These are phyloP conservation scores for Trematomus loennbergii DNA, from an alignment of 2,113 vertebrate genomes.

Conservation along the genomic window DNA sequence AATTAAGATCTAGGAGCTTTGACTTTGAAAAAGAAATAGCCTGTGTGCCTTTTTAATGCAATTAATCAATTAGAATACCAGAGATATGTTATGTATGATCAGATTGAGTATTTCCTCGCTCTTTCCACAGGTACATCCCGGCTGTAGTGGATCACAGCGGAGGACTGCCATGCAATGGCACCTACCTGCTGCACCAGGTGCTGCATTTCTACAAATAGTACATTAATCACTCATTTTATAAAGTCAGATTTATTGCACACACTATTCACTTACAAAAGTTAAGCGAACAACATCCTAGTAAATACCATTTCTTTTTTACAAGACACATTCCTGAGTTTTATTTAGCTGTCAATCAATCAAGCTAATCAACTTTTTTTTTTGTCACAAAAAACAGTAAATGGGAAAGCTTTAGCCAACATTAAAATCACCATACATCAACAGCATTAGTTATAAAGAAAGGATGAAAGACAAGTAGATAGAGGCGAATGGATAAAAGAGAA, in stretches of 20 bases:
- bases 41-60: not conserved
- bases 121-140: slow-evolving; percentile 93
- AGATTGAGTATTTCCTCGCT: not conserved
- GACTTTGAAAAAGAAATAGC: no score
- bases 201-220: not conserved
- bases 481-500: no score
- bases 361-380: no score
- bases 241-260: not conserved
- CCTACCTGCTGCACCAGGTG: slow-evolving; percentile 98
- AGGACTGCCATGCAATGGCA: slow-evolving; percentile 94
- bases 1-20: no score
- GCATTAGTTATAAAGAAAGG: no score
- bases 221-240: not conserved
- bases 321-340: not conserved
- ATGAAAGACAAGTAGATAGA: no score
- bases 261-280: not conserved
- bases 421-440: no score
- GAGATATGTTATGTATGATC: not conserved
- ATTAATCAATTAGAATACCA: not conserved
- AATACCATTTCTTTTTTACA: not conserved
- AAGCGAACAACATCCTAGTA: not conserved
- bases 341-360: not conserved
- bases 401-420: no score
- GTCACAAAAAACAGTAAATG: no score
- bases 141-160: slow-evolving; percentile 97